Evolutionary conservation across 1,140 invertebrate species (phyloP).

Genomic region (Dolichoris vasculosae): DNA sequence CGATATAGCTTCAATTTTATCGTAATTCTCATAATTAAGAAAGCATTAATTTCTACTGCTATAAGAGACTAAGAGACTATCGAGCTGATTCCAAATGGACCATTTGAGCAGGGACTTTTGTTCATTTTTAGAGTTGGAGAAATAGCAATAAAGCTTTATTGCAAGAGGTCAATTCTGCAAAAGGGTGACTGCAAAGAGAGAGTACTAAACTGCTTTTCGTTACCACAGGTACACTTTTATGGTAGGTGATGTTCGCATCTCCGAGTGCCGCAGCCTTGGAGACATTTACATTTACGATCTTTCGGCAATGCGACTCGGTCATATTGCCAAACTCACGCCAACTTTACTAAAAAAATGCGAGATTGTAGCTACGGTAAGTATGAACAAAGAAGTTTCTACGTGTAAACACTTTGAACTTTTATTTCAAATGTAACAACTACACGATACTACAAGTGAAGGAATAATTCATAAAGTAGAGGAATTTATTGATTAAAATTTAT

Average conservation of each 20-base stretch:
- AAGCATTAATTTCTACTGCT: conserved; percentile 10
- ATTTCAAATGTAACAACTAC: too few relatives aligned
- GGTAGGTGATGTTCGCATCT: conserved; percentile 62
- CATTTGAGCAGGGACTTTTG: background rate
- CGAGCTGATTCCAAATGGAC: background rate
- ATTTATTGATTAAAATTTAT: background rate
- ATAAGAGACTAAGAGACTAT: background rate
- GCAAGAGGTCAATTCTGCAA: conserved; percentile 1
- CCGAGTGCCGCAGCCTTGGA: conserved; percentile 63
- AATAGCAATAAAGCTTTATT: conserved; percentile 36
- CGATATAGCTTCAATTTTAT: background rate
- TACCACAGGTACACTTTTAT: conserved; percentile 61
- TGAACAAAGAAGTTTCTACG: background rate
- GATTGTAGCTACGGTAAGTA: conserved; percentile 60
- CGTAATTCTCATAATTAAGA: conserved; percentile 14
- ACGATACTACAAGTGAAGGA: background rate
- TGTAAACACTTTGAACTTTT: background rate
- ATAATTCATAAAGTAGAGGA: background rate
- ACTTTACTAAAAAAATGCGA: conserved; percentile 66
- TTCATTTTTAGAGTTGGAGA: background rate
- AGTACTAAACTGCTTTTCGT: conserved; percentile 29
- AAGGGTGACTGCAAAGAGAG: background rate
- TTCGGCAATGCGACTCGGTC: conserved; percentile 60
- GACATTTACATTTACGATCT: conserved; percentile 68
- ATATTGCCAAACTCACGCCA: conserved; percentile 64